Evolutionary conservation across 2,888 invertebrate genomes (phyloP).

Genomic region (Linnaemya vulpina): DNA sequence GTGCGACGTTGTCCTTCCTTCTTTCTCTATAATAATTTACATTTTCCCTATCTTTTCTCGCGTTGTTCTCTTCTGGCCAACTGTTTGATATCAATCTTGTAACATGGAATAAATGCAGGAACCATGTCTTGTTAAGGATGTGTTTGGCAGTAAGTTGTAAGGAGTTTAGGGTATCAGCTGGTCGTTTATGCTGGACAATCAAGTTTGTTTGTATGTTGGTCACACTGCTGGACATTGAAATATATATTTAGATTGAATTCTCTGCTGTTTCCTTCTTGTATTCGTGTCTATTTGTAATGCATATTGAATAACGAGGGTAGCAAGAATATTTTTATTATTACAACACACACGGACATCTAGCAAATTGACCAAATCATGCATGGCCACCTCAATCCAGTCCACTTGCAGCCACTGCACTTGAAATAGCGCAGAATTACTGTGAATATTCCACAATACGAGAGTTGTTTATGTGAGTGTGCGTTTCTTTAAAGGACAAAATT

Average conservation of each 20-base stretch:
- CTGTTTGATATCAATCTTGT: constrained; percentile 46
- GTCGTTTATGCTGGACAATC: constrained; percentile 21
- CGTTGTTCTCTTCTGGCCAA: neutral
- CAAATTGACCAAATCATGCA: neutral
- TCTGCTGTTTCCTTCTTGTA: neutral
- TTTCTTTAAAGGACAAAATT: constrained; percentile 12
- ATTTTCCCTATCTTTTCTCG: neutral
- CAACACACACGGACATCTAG: neutral
- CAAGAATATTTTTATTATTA: too few relatives aligned
- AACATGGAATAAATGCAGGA: constrained; percentile 39
- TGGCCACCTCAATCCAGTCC: neutral
- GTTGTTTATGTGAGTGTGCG: neutral
- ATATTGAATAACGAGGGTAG: neutral
- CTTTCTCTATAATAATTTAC: neutral
- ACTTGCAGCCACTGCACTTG: neutral
- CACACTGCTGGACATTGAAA: neutral
- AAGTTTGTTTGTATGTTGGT: constrained; percentile 4
- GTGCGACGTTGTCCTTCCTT: constrained; percentile 35
- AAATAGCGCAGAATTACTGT: neutral
- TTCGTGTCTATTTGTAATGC: neutral
- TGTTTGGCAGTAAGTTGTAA: constrained; percentile 39
- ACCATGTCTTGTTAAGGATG: constrained; percentile 40
- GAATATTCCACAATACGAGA: neutral
- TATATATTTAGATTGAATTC: neutral
- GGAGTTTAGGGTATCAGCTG: constrained; percentile 41